Evolutionary conservation across 2,113 vertebrate species (phyloP).

Genomic region (Melierax canorus): DNA sequence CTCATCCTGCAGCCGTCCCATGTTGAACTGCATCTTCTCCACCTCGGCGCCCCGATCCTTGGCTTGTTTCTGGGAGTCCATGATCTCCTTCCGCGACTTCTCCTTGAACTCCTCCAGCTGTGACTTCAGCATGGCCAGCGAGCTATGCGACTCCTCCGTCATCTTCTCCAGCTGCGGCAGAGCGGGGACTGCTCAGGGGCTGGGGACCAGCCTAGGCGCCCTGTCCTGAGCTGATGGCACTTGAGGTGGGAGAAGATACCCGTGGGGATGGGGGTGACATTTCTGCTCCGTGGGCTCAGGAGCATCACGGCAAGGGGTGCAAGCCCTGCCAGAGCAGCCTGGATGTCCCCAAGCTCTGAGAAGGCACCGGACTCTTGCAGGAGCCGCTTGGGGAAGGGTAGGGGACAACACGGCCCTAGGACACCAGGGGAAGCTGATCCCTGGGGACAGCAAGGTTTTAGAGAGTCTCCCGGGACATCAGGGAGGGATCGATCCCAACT

Average conservation of each 20-base stretch:
- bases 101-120: slow-evolving; percentile 92
- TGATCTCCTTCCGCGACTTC: slow-evolving; percentile 82
- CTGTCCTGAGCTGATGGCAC: neutral
- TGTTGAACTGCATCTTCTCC: slow-evolving; percentile 73
- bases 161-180: slow-evolving; percentile 80
- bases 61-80: slow-evolving; percentile 83
- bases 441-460: neutral
- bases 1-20: slow-evolving; percentile 86
- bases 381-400: neutral
- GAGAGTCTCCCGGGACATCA: rapidly evolving
- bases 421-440: neutral
- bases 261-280: rapidly evolving
- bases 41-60: slow-evolving; percentile 81
- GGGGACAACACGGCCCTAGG: neutral
- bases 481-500: neutral
- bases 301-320: rapidly evolving
- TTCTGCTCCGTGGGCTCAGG: neutral
- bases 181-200: neutral
- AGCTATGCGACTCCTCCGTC: slow-evolving; percentile 72
- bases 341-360: no score
- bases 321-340: neutral
- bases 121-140: slow-evolving; percentile 68
- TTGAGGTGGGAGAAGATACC: neutral
- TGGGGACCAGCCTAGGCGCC: neutral
- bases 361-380: neutral